Evolutionary conservation across 2,888 invertebrate species (phyloP).

Genomic region (Aspidapion aeneum): DNA sequence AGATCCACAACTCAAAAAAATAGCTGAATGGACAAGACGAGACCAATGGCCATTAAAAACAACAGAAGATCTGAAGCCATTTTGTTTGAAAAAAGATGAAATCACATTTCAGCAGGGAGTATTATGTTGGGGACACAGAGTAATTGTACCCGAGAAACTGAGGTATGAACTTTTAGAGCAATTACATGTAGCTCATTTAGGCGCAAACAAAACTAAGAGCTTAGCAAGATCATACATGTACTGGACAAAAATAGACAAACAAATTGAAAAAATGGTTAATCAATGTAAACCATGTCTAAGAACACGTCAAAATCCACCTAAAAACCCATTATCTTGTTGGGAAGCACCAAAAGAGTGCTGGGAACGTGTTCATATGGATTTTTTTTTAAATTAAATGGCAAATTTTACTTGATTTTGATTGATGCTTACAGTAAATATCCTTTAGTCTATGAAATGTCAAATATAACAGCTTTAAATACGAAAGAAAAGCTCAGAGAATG

Average conservation of each 20-base stretch:
- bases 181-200: constrained; percentile 18
- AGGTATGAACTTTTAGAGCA: constrained; percentile 14
- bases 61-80: constrained; percentile 10
- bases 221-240: constrained; percentile 21
- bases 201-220: constrained; percentile 12
- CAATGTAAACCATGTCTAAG: constrained; percentile 17
- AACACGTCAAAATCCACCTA: constrained; percentile 5
- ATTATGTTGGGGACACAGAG: constrained; percentile 16
- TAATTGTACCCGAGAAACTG: constrained; percentile 13
- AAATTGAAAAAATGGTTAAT: constrained; percentile 17
- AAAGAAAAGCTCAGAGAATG: constrained; percentile 13
- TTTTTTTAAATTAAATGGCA: not conserved
- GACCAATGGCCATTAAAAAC: constrained; percentile 6
- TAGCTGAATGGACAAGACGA: not conserved
- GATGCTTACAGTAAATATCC: constrained; percentile 16
- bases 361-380: constrained; percentile 12
- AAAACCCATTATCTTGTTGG: constrained; percentile 7
- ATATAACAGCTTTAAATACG: constrained; percentile 7
- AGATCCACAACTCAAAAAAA: not conserved
- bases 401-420: constrained; percentile 11
- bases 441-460: constrained; percentile 13
- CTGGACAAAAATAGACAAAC: constrained; percentile 24
- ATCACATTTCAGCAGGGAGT: constrained; percentile 7
- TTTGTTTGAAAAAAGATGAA: constrained; percentile 13
- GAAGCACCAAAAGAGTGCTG: not conserved